A percentile compares a stretch with the other conserved stretches of the same genome.
Evolutionary conservation across 1,140 invertebrate species (phyloP).

Genomic region (Popillia japonica): DNA sequence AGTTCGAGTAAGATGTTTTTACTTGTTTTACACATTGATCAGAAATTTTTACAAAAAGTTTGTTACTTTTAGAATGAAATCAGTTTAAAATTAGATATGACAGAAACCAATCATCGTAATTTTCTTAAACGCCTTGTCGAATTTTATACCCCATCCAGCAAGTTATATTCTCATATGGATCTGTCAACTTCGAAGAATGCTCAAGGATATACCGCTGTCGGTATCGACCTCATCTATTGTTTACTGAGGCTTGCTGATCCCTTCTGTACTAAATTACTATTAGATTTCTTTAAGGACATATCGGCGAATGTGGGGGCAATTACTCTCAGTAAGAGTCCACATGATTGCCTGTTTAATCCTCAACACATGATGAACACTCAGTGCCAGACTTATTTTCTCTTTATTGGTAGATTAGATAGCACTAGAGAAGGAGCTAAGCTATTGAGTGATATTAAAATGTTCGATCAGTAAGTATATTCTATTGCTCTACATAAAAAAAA

Average conservation of each 20-base stretch:
- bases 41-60: neutral
- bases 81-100: conserved; percentile 63
- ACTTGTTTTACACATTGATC: conserved; percentile 18
- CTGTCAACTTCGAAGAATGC: conserved; percentile 63
- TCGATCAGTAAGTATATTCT: conserved; percentile 70
- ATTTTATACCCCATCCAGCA: conserved; percentile 88
- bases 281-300: conserved; percentile 84
- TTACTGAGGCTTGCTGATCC: conserved; percentile 69
- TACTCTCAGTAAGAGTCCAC: conserved; percentile 74
- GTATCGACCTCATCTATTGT: conserved; percentile 81
- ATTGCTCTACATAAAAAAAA: too few species aligned
- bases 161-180: conserved; percentile 82
- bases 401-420: conserved; percentile 86
- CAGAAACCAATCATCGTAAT: conserved; percentile 77
- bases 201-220: conserved; percentile 73
- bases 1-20: conserved; percentile 69
- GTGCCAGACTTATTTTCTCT: conserved; percentile 93
- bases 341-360: conserved; percentile 90
- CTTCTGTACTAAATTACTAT: conserved; percentile 71
- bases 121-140: conserved; percentile 84
- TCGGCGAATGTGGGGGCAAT: conserved; percentile 78
- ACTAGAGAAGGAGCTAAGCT: conserved; percentile 75
- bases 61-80: conserved; percentile 51
- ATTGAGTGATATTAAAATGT: conserved; percentile 80
- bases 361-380: conserved; percentile 86